Evolutionary conservation across 2,797 vertebrate genomes (phyloP), one percentile per base, ranked within the genome.

Genomic region (Platyrinchus mystaceus): DNA sequence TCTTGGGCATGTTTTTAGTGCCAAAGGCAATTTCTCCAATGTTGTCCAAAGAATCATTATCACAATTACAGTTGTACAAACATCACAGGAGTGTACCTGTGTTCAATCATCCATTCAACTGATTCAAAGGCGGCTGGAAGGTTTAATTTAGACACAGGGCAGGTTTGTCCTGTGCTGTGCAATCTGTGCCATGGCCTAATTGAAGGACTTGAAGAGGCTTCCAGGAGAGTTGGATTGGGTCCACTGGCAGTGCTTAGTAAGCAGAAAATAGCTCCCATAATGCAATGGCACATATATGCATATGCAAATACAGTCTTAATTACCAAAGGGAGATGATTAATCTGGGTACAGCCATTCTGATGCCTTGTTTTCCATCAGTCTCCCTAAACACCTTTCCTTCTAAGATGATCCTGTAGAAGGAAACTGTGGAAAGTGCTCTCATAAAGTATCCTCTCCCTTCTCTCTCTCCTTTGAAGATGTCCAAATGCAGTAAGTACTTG

Each of bases 11-110:
- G 36, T 1, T 3, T 80, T 80, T 27, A 74, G 22, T 14, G 2
- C 41, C 43, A 37, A 43, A 59, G 64, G 24, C 39, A 59, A 28
- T 87, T 84, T 55, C 74, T 86, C 77, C 74, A 43, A 63, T 12
- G 9, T 26, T 49, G 79, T 63, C 85, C 87, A 88, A 88, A 67
- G 85, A 88, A 53, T 91, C 76, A 66, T 96, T 86, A 94, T 59
- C 37, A 19, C 89, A 95, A 82, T 90, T 88, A 87, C 69, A 50
- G 60, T 24, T 90, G 56, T 82, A 37, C 26, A 93, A 94, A 86
- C 59, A 84, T 9, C 87, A 84, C 53, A 71, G 34, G 93, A 93
- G 76, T 85, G 85, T 89, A 92, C 77, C 79, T 90, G 27, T 17
- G 11, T 77, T 86, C 56, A 94, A 90, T 95, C 90, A 93, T 22